Evolutionary conservation across 2,888 invertebrate species (phyloP).

Genomic region (Antheraea assamensis): DNA sequence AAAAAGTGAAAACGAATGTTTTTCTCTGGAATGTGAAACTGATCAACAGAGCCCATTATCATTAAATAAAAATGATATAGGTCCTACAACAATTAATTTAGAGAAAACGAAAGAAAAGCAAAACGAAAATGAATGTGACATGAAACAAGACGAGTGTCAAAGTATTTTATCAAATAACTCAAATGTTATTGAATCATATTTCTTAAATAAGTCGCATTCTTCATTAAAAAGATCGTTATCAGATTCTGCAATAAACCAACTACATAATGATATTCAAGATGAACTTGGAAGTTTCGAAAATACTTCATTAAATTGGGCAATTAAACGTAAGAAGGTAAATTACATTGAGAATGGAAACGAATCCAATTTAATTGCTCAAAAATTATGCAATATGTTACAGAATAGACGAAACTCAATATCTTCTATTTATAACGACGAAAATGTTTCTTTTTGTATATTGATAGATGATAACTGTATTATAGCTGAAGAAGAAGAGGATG

Average conservation of each 20-base stretch:
- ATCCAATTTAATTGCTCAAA: conserved; percentile 45
- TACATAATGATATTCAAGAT: conserved; percentile 34
- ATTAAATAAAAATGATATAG: background rate
- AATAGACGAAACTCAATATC: conserved; percentile 71
- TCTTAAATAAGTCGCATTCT: conserved; percentile 26
- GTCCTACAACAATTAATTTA: conserved; percentile 1
- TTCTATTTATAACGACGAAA: conserved; percentile 62
- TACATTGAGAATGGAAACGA: conserved; percentile 42
- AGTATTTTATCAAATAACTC: conserved; percentile 16
- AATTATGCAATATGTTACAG: conserved; percentile 56
- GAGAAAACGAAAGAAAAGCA: background rate
- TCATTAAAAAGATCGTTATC: conserved; percentile 68
- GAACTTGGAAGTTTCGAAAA: conserved; percentile 39
- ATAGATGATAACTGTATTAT: conserved; percentile 70
- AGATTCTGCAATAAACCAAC: conserved; percentile 61
- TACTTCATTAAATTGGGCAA: conserved; percentile 40
- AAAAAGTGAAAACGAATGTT: background rate
- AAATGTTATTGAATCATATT: background rate
- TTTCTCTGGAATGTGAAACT: background rate
- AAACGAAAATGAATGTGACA: conserved; percentile 7
- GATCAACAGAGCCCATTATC: background rate
- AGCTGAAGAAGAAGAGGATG: conserved; percentile 58
- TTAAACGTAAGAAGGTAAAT: conserved; percentile 55
- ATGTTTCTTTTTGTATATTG: conserved; percentile 71
- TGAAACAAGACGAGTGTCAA: conserved; percentile 17